Evolutionary conservation across 2,113 vertebrate genomes (phyloP).

Genomic region (Cyanoderma ruficeps): DNA sequence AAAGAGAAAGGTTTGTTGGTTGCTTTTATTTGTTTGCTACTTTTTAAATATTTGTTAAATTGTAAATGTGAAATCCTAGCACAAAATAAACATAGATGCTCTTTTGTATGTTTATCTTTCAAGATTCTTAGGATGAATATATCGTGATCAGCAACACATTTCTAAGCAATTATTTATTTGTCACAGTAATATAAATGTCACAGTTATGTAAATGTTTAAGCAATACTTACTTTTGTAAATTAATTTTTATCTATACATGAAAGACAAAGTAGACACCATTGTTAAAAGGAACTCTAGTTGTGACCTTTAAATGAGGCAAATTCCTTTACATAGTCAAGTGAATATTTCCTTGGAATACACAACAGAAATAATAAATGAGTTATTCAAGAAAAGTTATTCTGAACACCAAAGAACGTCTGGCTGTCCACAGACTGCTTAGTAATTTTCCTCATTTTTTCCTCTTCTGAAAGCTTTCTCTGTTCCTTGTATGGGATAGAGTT

Average conservation of each 20-base stretch:
- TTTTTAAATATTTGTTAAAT: background rate
- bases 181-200: background rate
- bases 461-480: constrained; percentile 18
- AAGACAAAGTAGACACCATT: background rate
- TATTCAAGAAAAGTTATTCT: background rate
- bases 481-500: background rate
- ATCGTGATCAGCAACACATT: background rate
- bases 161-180: background rate
- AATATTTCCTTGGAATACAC: background rate
- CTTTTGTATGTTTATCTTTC: background rate
- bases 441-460: constrained; percentile 2
- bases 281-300: background rate
- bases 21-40: background rate
- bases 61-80: background rate
- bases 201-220: background rate
- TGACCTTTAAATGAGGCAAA: background rate
- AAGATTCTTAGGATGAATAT: background rate
- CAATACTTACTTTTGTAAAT: background rate
- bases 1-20: background rate
- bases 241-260: background rate
- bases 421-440: background rate
- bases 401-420: background rate
- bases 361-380: background rate
- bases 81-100: background rate
- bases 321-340: background rate